Evolutionary conservation across 2,888 invertebrate species (phyloP).

Genomic region (Lasioglossum leucozonium): DNA sequence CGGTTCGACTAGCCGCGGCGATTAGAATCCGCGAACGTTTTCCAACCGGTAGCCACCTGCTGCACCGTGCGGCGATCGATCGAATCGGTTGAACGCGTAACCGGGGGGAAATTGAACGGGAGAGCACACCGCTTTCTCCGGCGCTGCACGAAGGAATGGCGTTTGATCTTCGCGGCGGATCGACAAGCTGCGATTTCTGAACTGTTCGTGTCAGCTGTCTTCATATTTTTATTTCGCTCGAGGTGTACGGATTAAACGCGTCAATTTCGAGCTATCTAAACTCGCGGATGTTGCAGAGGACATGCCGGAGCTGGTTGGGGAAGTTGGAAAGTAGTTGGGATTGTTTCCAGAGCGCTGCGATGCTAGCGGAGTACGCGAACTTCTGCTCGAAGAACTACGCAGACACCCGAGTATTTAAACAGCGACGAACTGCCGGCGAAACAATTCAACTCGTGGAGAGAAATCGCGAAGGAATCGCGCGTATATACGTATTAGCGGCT

Average conservation of each 20-base stretch:
- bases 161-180: background rate
- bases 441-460: background rate
- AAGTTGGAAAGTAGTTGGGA: constrained; percentile 1
- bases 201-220: background rate
- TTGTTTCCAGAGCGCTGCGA: background rate
- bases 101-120: constrained; percentile 36
- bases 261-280: background rate
- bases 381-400: background rate
- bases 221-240: background rate
- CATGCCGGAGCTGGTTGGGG: background rate
- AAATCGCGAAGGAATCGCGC: background rate
- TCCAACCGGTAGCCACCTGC: constrained; percentile 24
- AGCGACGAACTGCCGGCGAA: background rate
- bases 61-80: constrained; percentile 9
- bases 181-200: background rate
- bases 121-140: constrained; percentile 40
- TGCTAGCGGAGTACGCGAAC: background rate
- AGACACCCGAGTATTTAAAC: background rate
- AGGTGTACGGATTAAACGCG: background rate
- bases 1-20: constrained; percentile 26
- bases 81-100: constrained; percentile 31
- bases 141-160: constrained; percentile 1
- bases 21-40: constrained; percentile 65
- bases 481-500: background rate
- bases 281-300: background rate